Base-by-base conservation (phyloP, 2,888 invertebrate species). In the Thereva nobilitata region DNA sequence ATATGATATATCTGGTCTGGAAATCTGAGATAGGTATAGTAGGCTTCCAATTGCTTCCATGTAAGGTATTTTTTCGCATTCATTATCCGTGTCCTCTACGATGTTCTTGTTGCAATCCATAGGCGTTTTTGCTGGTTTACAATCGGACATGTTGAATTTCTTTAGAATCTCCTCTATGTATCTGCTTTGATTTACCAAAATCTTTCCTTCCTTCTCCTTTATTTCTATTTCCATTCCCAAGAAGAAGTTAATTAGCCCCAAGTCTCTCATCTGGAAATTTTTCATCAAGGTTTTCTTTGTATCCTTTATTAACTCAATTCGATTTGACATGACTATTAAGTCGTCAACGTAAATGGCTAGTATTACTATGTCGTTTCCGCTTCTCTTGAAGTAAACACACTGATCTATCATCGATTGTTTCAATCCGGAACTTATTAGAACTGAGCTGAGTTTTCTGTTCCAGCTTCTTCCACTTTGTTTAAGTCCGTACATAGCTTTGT, bases 181-280 rank as follows among this genome's bases (percentile, higher is more conserved):
- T 23, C 23, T 23, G 23, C 23, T 23, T 23, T 23, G 23, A 23
- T 23, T 23, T 23, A 23, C 1, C 23, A 23, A 23, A 23, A 23
- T 23, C 55, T 34, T 67, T 63, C 12, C 12, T 35, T 37, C 54
- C 8, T 64, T n/a, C 7, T 42, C 38, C 45, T 54, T 8, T 23
- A 38, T 56, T n/a, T 63, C 44, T 50, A 71, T 69, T 47, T 56
- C 34, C n/a, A 70, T 40, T 38, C 67, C 69, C 40, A 44, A 68
- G 55, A 65, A 65, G 49, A 23, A 23, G 23, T 23, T 23, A 23
- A 23, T 23, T 23, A 2, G 2, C 23, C 23, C 23, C 23, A 23
- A 23, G 23, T 23, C 23, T 23, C 23, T 23, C 23, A 23, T 23
- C 2, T 23, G 23, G 23, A 23, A 23, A 23, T 23, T 23, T 23